Base-by-base conservation (phyloP, 2,113 vertebrate genomes). In the Collichthys lucidus region DNA sequence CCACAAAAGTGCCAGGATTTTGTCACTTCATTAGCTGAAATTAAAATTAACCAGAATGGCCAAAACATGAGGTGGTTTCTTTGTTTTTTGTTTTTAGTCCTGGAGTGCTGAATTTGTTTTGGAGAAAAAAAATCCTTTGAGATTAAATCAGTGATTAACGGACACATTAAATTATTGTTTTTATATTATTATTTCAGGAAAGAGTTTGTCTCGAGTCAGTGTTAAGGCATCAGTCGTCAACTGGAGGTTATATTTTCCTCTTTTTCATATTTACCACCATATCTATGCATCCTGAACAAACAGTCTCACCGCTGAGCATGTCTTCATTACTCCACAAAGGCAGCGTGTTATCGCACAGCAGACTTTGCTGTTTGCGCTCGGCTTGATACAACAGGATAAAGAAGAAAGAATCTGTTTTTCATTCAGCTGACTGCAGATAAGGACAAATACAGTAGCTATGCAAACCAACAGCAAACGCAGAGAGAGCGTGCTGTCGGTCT, bases 381-480 rank as follows among this genome's bases (percentile, higher is more conserved):
- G 69, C 52, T 70, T 42, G 73, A 89, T 80, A 70, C 53, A 16
- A 70, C 74, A 40, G 63, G 82, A 79, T 80, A 67, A 83, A 61
- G 69, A 78, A 67, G 57, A 79, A 22, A 78, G 44, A 68, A 47
- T 61, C 69, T 66, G 44, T 79, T 85, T 80, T 62, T 65, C 69
- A 71, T 66, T 50, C 3, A 53, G 31, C n/a, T 50, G 81, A 65
- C 73, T 61, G 67, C 61, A 74, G 72, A 79, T 72, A 77, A 84
- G 83, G 40, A 75, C 73, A 71, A 85, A 79, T 82, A 65, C 47
- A 69, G 47, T 74, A 68, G 64, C 56, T 59, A 53, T 77, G 63
- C 79, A 89, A 90, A 86, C 62, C 82, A 85, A 75, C 73, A 74
- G 74, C 68, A 61, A 60, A 64, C 24, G 61, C 62, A 79, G 52